Base-by-base conservation (phyloP, 2,888 invertebrate species). In the Eurytoma adleriae region DNA sequence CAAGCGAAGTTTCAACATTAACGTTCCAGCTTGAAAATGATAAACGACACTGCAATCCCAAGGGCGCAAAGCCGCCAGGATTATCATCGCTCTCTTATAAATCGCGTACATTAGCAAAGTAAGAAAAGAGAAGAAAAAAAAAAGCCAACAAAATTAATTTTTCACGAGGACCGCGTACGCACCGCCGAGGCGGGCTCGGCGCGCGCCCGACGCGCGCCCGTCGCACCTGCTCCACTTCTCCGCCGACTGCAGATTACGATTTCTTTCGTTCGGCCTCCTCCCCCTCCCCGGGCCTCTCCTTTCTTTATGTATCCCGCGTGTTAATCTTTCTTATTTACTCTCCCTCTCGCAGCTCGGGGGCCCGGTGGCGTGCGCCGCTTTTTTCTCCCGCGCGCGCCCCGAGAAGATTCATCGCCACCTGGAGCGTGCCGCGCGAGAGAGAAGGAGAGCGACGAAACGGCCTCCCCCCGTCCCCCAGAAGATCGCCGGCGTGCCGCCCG, bases 351-450 rank as follows among this genome's bases (percentile, higher is more conserved):
- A 3, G 10, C 13, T 13, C 50, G 16, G 48, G 24, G 12, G 52
- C 24, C 40, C 56, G 69, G 27, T n/a, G 18, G 57, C 27, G 54
- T 2, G 24, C 24, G 24, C 24, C 2, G 24, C 69, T 61, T 40
- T 40, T 64, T 64, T 71, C 61, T 50, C 50, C 57, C n/a, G 57
- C 20, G 20, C 3, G 4, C 62, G 24, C 14, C 20, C 3, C 16
- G 20, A 13, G 75, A 67, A 79, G 74, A 79, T 79, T 75, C 74
- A 79, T 75, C 74, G 74, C 68, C 79, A 79, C 69, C 79, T 79
- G 79, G 71, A 75, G 70, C 61, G 73, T 20, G 64, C 62, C 69
- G 30, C 7, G 30, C 13, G 30, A 40, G 7, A 40, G 40, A 40
- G 40, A 40, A 7, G 7, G 40, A 40, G 40, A 7, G 7, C 7